These are phyloP conservation scores for Lordiphosa andalusiaca DNA, from an alignment of 2,888 invertebrate species.

Conservation along the genomic window DNA sequence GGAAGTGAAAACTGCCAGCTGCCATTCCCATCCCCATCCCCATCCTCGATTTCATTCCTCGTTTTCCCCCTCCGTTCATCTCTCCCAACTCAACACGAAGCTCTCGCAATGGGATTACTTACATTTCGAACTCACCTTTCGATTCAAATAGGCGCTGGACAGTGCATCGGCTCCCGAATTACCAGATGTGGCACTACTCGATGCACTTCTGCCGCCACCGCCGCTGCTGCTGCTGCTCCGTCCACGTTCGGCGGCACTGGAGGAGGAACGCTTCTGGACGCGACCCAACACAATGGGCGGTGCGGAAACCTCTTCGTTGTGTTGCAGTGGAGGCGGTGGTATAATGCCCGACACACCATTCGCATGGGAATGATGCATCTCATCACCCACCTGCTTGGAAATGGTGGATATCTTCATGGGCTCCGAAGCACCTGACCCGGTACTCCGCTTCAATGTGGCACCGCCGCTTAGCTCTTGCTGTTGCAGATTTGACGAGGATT, in stretches of 20 bases:
- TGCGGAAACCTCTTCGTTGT: constrained; percentile 68
- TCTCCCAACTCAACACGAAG: constrained; percentile 18
- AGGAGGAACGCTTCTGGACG: constrained; percentile 69
- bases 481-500: constrained; percentile 61
- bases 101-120: constrained; percentile 62
- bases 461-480: constrained; percentile 42
- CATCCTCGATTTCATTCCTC: constrained; percentile 39
- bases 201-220: constrained; percentile 48
- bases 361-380: constrained; percentile 34
- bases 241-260: constrained; percentile 48
- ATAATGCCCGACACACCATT: constrained; percentile 52
- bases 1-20: too few relatives aligned
- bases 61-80: constrained; percentile 1
- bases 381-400: constrained; percentile 79
- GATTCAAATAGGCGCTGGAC: constrained; percentile 72
- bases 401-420: constrained; percentile 78
- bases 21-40: too few relatives aligned
- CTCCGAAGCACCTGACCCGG: constrained; percentile 57
- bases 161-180: constrained; percentile 49
- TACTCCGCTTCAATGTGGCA: constrained; percentile 31
- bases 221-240: constrained; percentile 46
- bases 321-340: constrained; percentile 66
- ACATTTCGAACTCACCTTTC: constrained; percentile 77
- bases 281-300: constrained; percentile 74
- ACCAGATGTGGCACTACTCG: constrained; percentile 33